Percentiles rank a stretch among this genome's conserved stretches.
Evolutionary conservation across 2,888 invertebrate species (phyloP).

Genomic region (Hofmannophila pseudospretella): DNA sequence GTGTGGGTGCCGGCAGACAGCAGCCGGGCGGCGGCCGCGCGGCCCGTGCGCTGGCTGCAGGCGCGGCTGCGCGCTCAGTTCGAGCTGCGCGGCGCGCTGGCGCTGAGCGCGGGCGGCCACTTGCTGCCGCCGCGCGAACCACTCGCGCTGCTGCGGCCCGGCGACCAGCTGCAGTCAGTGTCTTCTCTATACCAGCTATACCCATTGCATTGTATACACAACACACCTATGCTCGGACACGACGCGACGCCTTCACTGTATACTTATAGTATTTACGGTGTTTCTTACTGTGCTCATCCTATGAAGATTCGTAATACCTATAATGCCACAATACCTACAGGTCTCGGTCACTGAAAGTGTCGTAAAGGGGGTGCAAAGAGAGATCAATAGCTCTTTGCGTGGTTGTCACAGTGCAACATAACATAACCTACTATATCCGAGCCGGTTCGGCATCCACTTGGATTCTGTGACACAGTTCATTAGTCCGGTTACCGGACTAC

Average conservation of each 20-base stretch:
- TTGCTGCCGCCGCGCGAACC: slow-evolving; percentile 52
- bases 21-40: slow-evolving; percentile 24
- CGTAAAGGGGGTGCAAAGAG: too few relatives aligned
- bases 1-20: slow-evolving; percentile 29
- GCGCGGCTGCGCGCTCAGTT: slow-evolving; percentile 36
- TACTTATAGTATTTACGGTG: background rate
- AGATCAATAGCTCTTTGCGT: too few relatives aligned
- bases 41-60: slow-evolving; percentile 39
- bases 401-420: too few relatives aligned
- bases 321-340: too few relatives aligned
- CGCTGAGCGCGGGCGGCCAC: slow-evolving; percentile 25
- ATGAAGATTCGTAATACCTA: too few relatives aligned
- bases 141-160: slow-evolving; percentile 37
- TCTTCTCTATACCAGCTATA: too few relatives aligned
- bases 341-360: too few relatives aligned
- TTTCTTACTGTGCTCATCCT: too few relatives aligned
- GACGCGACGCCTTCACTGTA: background rate
- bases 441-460: too few relatives aligned
- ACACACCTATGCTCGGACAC: background rate
- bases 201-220: background rate
- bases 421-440: too few relatives aligned
- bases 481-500: too few relatives aligned
- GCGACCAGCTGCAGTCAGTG: background rate
- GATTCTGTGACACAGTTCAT: too few relatives aligned
- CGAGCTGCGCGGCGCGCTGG: slow-evolving; percentile 15